Percentiles rank a stretch among this genome's conserved stretches.
Evolutionary conservation across 1,140 invertebrate genomes (phyloP).

Genomic region (Dendrolimus kikuchii): DNA sequence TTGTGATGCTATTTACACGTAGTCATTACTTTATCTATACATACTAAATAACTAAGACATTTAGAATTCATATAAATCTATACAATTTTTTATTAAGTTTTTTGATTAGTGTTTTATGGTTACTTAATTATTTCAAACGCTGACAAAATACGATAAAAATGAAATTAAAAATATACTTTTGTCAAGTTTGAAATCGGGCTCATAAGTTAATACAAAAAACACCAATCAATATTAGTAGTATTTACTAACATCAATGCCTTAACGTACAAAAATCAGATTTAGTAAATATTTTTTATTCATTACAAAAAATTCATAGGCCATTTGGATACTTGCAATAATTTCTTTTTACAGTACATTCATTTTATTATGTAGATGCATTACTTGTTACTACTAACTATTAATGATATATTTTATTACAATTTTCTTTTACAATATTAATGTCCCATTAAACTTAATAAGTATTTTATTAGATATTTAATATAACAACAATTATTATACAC

Average conservation of each 20-base stretch:
- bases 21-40: too few relatives aligned
- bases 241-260: not conserved
- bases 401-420: too few relatives aligned
- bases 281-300: too few relatives aligned
- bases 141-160: not conserved
- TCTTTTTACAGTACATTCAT: not conserved
- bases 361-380: not conserved
- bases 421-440: too few relatives aligned
- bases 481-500: too few relatives aligned
- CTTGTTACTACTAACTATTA: constrained; percentile 1
- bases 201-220: constrained; percentile 38
- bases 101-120: constrained; percentile 23
- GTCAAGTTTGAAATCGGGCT: constrained; percentile 43
- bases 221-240: constrained; percentile 11
- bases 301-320: constrained; percentile 19
- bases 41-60: too few relatives aligned
- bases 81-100: not conserved
- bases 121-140: constrained; percentile 34
- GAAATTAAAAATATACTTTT: not conserved
- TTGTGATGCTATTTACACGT: too few relatives aligned
- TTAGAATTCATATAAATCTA: constrained; percentile 4
- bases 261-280: too few relatives aligned
- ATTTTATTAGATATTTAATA: too few relatives aligned
- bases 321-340: constrained; percentile 26
- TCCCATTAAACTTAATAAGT: too few relatives aligned